Evolutionary conservation across 2,797 vertebrate species (phyloP), one percentile per base, ranked within the genome.

Genomic region (Molothrus aeneus): DNA sequence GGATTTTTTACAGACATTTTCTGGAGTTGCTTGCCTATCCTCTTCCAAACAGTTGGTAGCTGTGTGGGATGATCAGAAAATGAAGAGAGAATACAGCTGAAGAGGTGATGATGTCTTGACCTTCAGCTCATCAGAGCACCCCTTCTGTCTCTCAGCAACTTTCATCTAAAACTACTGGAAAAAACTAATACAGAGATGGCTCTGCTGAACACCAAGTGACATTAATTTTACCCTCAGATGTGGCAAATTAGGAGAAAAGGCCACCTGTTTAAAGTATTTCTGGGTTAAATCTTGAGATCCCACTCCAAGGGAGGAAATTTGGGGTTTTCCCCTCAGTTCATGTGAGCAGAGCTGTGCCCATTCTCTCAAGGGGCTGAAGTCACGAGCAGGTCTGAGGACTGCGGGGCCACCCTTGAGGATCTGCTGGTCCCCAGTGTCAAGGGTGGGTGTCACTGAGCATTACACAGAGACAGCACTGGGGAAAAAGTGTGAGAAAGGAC

Each of bases 1-100:
- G 69, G 64, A 80, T 90, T 94, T 94, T 93, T 92, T 89, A 85
- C 80, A 93, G 88, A 69, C 38, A 5, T 90, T 95, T 92, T 85
- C 53, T 95, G 74, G 57, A 81, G 32, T 24, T 66, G 43, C 31
- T 9, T 68, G 85, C 71, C 71, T 70, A 13, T 85, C 78, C 26
- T 86, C 38, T 75, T 93, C 74, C 77, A 43, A 88, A 77, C 31
- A 43, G 82, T 38, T 84, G 83, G 81, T 83, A 86, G 84, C 68
- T 80, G 65, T 74, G 72, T 85, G 69, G 86, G 57, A 85, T 95
- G 83, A 90, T 90, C 71, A 92, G 88, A 87, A 92, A 81, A 84
- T 80, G 48, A 70, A 78, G 60, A 92, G 53, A 80, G 34, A 89
- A 87, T 66, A 47, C 42, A 85, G 69, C 8, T 87, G 71, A 80